Percentiles rank a stretch among this genome's conserved stretches.
Evolutionary conservation across 2,888 invertebrate species (phyloP).

Genomic region (Drosophila gaucha): DNA sequence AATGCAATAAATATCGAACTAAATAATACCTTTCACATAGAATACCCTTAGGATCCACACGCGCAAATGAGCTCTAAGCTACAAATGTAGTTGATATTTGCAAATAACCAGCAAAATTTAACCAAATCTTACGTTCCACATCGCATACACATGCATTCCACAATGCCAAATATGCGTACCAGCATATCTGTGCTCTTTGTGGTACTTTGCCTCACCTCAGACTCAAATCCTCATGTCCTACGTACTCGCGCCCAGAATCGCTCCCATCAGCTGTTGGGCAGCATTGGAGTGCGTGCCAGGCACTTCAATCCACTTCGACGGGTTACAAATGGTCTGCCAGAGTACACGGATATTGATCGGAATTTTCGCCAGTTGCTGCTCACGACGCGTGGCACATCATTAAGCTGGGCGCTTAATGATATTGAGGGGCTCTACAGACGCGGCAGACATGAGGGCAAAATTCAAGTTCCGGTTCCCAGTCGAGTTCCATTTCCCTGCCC

Average conservation of each 20-base stretch:
- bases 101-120: too few relatives aligned
- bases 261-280: constrained; percentile 54
- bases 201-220: neutral
- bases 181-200: constrained; percentile 10
- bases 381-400: constrained; percentile 38
- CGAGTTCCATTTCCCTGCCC: constrained; percentile 83
- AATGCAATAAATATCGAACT: neutral
- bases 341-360: constrained; percentile 70
- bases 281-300: constrained; percentile 60
- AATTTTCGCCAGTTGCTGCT: constrained; percentile 59
- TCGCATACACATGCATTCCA: constrained; percentile 1
- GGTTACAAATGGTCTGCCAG: constrained; percentile 43
- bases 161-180: constrained; percentile 10
- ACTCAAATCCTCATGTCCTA: neutral
- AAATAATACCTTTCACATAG: neutral
- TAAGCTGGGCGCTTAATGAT: constrained; percentile 46
- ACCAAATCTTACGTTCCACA: constrained; percentile 1
- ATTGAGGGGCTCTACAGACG: constrained; percentile 41
- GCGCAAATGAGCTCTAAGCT: neutral
- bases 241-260: constrained; percentile 55
- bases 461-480: constrained; percentile 72
- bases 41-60: neutral
- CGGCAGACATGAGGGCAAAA: constrained; percentile 66
- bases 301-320: constrained; percentile 32
- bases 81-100: neutral